Evolutionary conservation across 2,113 vertebrate species (phyloP).

Genomic region (Trematomus loennbergii): DNA sequence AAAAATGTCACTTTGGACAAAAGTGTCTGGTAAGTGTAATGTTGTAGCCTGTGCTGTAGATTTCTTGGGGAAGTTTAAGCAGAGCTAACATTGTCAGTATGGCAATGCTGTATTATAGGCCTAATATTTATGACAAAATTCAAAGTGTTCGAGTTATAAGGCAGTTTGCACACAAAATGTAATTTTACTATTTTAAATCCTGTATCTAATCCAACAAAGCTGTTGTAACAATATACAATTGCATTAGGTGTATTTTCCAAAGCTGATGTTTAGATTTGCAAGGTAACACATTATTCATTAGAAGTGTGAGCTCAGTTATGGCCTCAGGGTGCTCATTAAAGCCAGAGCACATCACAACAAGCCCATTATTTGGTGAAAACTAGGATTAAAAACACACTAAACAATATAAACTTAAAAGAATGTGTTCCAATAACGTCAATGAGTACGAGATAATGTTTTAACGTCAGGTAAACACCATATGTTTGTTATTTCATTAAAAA

Average conservation of each 20-base stretch:
- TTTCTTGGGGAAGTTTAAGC: neutral
- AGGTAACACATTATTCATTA: conserved; percentile 30
- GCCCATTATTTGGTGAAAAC: conserved; percentile 27
- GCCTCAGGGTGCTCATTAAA: conserved; percentile 48
- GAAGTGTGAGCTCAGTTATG: conserved; percentile 7
- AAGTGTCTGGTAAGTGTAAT: conserved; percentile 10
- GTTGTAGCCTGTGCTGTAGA: neutral
- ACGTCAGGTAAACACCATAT: neutral
- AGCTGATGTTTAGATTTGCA: conserved; percentile 21
- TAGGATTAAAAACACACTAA: conserved; percentile 8
- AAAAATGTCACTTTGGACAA: conserved; percentile 3
- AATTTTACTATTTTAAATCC: neutral
- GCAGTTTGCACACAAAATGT: conserved; percentile 1
- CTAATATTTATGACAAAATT: neutral
- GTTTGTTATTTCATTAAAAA: neutral
- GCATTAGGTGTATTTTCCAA: conserved; percentile 6
- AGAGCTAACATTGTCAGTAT: neutral
- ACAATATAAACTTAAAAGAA: conserved; percentile 10
- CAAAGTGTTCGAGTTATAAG: conserved; percentile 11
- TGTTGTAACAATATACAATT: neutral
- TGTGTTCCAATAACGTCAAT: neutral
- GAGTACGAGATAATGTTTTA: neutral
- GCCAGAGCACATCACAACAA: conserved; percentile 7
- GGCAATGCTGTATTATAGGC: neutral
- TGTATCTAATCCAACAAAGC: neutral